Conservation (phyloP, 2,888 invertebrate species). For the Trichogramma dendrolimi region DNA sequence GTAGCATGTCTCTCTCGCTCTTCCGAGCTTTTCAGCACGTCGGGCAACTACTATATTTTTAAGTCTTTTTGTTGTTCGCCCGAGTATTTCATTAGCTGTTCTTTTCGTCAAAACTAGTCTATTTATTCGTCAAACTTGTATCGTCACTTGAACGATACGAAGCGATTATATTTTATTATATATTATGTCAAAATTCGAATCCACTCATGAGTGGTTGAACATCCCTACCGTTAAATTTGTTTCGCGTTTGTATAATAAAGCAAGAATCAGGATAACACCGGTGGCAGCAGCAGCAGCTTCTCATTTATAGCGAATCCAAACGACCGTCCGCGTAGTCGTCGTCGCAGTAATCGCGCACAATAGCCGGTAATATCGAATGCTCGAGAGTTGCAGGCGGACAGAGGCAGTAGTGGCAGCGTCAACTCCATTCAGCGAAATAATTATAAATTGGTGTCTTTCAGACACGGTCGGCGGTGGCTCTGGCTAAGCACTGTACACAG, state of each 20-base stretch:
- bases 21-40: conserved; percentile 13
- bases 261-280: not conserved
- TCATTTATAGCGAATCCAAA: not conserved
- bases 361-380: conserved; percentile 45
- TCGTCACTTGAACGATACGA: no score
- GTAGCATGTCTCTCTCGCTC: not conserved
- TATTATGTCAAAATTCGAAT: no score
- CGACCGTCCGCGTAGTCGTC: not conserved
- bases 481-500: no score
- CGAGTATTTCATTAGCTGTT: no score
- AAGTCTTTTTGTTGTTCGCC: no score
- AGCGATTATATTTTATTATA: no score
- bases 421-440: conserved; percentile 43
- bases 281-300: not conserved
- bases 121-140: no score
- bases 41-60: not conserved
- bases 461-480: conserved; percentile 31
- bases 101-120: no score
- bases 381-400: conserved; percentile 35
- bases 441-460: conserved; percentile 49
- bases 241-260: not conserved
- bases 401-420: conserved; percentile 23
- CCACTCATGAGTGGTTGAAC: no score
- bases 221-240: not conserved
- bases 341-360: conserved; percentile 33